Evolutionary conservation across 2,888 invertebrate species (phyloP).

Genomic region (Rhorus exstirpatorius): DNA sequence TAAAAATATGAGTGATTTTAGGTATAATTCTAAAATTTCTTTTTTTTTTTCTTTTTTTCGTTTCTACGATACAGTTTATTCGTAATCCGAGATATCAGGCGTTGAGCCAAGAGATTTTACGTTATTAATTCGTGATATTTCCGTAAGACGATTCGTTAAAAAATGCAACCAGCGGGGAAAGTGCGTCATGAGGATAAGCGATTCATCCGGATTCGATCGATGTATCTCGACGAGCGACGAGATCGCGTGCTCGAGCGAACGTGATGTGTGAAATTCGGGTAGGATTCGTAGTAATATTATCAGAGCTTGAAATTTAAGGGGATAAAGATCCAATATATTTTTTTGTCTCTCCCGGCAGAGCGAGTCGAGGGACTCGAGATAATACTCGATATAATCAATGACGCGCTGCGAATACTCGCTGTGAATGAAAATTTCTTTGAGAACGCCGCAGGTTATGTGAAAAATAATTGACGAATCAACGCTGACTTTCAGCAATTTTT

Average conservation of each 20-base stretch:
- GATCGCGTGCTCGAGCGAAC: conserved; percentile 74
- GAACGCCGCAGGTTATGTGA: conserved; percentile 72
- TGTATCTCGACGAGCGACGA: conserved; percentile 73
- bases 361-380: conserved; percentile 70
- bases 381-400: conserved; percentile 74
- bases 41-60: conserved; percentile 35
- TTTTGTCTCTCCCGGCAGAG: conserved; percentile 69
- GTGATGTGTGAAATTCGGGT: conserved; percentile 74
- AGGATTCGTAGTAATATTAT: conserved; percentile 78
- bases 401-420: conserved; percentile 73
- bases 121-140: no score
- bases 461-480: conserved; percentile 76
- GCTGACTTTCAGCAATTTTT: conserved; percentile 72
- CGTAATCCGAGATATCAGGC: conserved; percentile 1
- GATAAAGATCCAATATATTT: conserved; percentile 80
- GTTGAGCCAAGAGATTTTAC: neutral
- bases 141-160: conserved; percentile 64
- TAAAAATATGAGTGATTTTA: conserved; percentile 67
- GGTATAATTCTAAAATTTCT: neutral
- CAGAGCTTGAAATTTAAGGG: conserved; percentile 75
- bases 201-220: conserved; percentile 70
- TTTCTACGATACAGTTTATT: neutral
- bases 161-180: conserved; percentile 79
- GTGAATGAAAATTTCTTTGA: conserved; percentile 77
- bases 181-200: conserved; percentile 78